Evolutionary conservation across 1,140 invertebrate species (phyloP).

Genomic region (Leguminivora glycinivorella): DNA sequence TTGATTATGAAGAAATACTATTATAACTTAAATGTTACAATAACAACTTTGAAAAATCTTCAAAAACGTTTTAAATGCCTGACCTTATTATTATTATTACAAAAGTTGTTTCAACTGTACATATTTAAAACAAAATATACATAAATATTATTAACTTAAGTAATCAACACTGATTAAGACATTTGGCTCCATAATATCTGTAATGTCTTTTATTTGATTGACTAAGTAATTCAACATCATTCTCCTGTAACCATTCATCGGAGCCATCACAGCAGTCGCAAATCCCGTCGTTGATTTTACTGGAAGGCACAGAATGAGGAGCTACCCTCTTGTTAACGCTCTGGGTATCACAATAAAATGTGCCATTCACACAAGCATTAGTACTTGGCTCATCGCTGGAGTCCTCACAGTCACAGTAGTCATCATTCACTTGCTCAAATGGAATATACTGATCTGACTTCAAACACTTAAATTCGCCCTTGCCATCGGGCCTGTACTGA

Average conservation of each 20-base stretch:
- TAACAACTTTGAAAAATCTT: no score
- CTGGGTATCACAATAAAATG: conserved; percentile 87
- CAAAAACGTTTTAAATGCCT: neutral
- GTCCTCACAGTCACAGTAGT: conserved; percentile 96
- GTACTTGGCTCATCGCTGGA: conserved; percentile 95
- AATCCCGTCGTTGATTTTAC: conserved; percentile 94
- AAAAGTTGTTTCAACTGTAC: neutral
- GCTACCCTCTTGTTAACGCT: conserved; percentile 62
- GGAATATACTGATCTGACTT: conserved; percentile 55
- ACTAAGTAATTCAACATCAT: conserved; percentile 51
- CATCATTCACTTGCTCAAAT: conserved; percentile 90
- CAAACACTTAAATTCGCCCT: conserved; percentile 63
- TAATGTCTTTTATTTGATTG: conserved; percentile 49
- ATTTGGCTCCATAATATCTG: conserved; percentile 57
- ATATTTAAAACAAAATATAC: conserved; percentile 8
- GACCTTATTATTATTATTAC: neutral
- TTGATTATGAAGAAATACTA: no score
- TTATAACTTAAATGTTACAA: no score
- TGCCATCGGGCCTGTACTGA: conserved; percentile 57
- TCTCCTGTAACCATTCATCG: conserved; percentile 82
- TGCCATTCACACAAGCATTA: conserved; percentile 89
- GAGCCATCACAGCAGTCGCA: conserved; percentile 95
- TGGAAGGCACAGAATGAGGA: conserved; percentile 74
- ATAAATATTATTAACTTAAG: neutral
- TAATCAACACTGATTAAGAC: conserved; percentile 53